Percentiles rank a stretch among this genome's conserved stretches.
Evolutionary conservation across 2,888 invertebrate genomes (phyloP).

Genomic region (Villa cingulata): DNA sequence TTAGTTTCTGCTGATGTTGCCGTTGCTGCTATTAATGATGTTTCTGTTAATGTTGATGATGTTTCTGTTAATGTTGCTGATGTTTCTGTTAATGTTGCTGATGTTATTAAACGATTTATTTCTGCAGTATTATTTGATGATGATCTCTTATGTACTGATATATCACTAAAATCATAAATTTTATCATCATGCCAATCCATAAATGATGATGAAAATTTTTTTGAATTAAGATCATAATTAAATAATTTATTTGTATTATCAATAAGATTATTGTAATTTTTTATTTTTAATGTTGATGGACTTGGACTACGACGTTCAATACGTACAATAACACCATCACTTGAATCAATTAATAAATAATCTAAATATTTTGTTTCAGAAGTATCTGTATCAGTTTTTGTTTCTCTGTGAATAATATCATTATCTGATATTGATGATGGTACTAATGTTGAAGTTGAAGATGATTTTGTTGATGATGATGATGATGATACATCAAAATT

Average conservation of each 20-base stretch:
- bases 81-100: no score
- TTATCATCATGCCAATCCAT: no score
- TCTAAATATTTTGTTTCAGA: neutral
- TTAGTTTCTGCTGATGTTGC: no score
- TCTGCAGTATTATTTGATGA: no score
- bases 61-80: no score
- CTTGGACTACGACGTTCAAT: constrained; percentile 13
- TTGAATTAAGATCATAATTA: constrained; percentile 28
- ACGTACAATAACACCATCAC: constrained; percentile 11
- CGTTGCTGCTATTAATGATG: no score
- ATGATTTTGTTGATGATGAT: neutral
- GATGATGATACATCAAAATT: neutral
- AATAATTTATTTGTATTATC: constrained; percentile 13
- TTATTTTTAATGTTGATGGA: constrained; percentile 11
- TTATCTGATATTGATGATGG: neutral
- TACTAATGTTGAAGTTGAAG: neutral
- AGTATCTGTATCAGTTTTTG: neutral
- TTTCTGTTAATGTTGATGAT: no score
- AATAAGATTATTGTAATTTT: constrained; percentile 8
- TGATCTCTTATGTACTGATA: no score
- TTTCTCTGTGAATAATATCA: neutral
- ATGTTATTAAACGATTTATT: no score
- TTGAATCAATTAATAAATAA: neutral
- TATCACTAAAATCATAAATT: no score
- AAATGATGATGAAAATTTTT: neutral